phyloP scores from a whole-genome alignment of 2,888 invertebrate species.

The Megamerina dolium region DNA sequence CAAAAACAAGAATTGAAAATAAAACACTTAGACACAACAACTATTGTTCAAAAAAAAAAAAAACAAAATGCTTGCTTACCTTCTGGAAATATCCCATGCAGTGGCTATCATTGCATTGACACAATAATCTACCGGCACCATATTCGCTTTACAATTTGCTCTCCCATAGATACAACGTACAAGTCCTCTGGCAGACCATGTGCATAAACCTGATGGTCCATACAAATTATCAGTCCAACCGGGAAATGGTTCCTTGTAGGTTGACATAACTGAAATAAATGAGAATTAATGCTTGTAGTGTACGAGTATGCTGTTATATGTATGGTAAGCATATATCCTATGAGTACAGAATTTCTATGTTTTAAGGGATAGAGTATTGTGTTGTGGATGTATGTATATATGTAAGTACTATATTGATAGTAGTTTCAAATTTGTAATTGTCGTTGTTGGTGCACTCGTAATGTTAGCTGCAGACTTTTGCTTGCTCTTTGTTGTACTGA shows the following conservation, averaged over 20 bases:
- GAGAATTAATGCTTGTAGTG: slow-evolving; percentile 41
- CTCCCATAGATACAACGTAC: slow-evolving; percentile 48
- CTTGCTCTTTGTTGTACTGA: no score
- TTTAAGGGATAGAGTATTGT: no score
- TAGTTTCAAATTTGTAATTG: slow-evolving; percentile 11
- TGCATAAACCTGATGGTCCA: slow-evolving; percentile 49
- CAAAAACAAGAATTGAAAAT: no score
- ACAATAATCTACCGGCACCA: slow-evolving; percentile 50
- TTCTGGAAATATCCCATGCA: slow-evolving; percentile 48
- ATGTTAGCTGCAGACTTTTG: no score
- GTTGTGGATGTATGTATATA: background rate
- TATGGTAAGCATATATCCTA: no score
- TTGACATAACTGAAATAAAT: slow-evolving; percentile 48
- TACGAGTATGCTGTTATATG: no score
- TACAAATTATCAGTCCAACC: slow-evolving; percentile 51
- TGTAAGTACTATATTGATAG: slow-evolving; percentile 11
- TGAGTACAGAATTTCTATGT: no score
- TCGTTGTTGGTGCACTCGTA: slow-evolving; percentile 6
- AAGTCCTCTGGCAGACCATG: slow-evolving; percentile 47
- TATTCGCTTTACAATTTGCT: slow-evolving; percentile 43
- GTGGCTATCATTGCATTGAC: slow-evolving; percentile 50
- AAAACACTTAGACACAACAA: no score
- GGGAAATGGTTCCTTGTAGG: slow-evolving; percentile 50
- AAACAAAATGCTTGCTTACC: slow-evolving; percentile 37
- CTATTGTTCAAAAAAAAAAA: no score